Percentiles rank a stretch among this genome's conserved stretches.
phyloP scores from a whole-genome alignment of 2,888 invertebrate species.

The Gari tellinella region DNA sequence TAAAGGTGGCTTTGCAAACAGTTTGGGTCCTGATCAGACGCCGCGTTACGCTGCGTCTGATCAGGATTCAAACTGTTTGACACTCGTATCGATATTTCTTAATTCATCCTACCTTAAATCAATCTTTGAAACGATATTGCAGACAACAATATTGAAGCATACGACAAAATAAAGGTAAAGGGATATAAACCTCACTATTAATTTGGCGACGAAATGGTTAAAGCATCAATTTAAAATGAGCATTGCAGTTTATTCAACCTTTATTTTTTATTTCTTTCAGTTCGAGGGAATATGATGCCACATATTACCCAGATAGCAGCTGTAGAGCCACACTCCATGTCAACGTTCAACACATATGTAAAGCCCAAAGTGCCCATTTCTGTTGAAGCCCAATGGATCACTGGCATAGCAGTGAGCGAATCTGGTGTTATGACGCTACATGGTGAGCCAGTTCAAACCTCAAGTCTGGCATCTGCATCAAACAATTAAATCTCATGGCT shows the following conservation, averaged over 20 bases:
- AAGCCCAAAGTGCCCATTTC: constrained; percentile 23
- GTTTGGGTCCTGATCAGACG: no score
- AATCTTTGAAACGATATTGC: no score
- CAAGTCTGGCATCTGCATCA: constrained; percentile 7
- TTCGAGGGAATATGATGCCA: constrained; percentile 28
- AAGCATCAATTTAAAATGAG: neutral
- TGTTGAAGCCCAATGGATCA: constrained; percentile 16
- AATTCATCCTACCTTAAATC: no score
- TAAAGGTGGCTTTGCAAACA: no score
- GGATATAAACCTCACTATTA: no score
- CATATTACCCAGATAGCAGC: constrained; percentile 49
- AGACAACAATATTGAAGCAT: no score
- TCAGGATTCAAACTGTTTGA: no score
- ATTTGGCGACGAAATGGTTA: no score
- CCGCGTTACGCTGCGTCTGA: no score
- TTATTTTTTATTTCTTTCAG: constrained; percentile 22
- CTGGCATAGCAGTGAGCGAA: constrained; percentile 20
- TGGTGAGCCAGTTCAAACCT: constrained; percentile 5
- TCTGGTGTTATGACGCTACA: constrained; percentile 14
- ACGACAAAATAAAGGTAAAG: no score
- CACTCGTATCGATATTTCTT: no score
- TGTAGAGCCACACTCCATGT: constrained; percentile 3
- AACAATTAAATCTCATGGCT: constrained; percentile 27
- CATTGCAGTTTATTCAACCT: no score
- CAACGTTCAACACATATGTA: constrained; percentile 13